Evolutionary conservation across 2,888 invertebrate genomes (phyloP).

Genomic region (Tortricodes alternella): DNA sequence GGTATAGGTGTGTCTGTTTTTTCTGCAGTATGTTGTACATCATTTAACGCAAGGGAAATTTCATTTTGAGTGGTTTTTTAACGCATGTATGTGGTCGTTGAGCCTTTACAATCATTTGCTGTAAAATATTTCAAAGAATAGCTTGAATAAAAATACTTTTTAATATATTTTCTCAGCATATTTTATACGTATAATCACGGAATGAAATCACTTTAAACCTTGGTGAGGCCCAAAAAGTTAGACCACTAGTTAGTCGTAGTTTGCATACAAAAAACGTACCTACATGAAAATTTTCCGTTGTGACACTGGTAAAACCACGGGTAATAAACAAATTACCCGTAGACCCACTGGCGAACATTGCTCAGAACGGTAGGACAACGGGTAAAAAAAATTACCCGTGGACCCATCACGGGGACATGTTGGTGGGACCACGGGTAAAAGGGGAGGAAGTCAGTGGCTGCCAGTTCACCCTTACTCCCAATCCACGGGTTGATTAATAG

Average conservation of each 20-base stretch:
- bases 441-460: too few species aligned
- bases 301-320: not conserved
- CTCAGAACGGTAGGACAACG: not conserved
- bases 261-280: too few species aligned
- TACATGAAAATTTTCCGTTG: too few species aligned
- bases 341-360: not conserved
- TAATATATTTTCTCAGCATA: not conserved
- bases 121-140: not conserved
- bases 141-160: not conserved
- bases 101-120: not conserved
- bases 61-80: conserved; percentile 1
- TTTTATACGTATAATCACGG: not conserved
- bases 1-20: not conserved
- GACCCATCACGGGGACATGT: not conserved
- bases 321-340: not conserved
- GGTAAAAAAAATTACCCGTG: not conserved
- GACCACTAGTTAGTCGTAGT: too few species aligned
- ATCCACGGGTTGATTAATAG: too few species aligned
- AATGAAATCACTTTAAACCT: not conserved
- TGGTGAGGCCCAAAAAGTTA: too few species aligned
- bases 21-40: conserved; percentile 1
- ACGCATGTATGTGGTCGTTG: not conserved
- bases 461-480: too few species aligned
- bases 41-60: conserved; percentile 8
- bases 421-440: not conserved